phyloP scores from a whole-genome alignment of 2,113 vertebrate species.

The Scalopus aquaticus region DNA sequence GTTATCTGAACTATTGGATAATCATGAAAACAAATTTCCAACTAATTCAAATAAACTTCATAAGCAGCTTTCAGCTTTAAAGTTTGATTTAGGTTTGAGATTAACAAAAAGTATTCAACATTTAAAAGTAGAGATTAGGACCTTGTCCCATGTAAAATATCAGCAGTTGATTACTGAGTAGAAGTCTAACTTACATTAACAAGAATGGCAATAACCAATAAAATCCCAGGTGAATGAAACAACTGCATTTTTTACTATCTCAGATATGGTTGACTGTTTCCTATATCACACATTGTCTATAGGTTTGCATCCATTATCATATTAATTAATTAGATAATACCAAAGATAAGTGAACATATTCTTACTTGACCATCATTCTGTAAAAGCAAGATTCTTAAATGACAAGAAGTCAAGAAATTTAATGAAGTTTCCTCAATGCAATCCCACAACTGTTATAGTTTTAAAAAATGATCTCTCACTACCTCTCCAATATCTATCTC shows the following conservation, averaged over 20 bases:
- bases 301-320: background rate
- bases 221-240: background rate
- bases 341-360: background rate
- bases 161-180: background rate
- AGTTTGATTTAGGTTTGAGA: background rate
- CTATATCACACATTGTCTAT: background rate
- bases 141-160: background rate
- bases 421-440: background rate
- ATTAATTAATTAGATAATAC: background rate
- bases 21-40: slow-evolving; percentile 40
- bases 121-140: background rate
- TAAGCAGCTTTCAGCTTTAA: slow-evolving; percentile 5
- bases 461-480: background rate
- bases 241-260: background rate
- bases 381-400: background rate
- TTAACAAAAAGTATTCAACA: background rate
- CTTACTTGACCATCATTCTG: background rate
- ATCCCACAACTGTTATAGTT: background rate
- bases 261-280: background rate
- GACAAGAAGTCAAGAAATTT: background rate
- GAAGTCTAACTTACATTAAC: background rate
- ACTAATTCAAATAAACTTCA: background rate
- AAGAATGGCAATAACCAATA: background rate
- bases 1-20: background rate
- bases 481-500: background rate